phyloP scores from a whole-genome alignment of 2,888 invertebrate genomes.

The Eueremaeus valkanovi region DNA sequence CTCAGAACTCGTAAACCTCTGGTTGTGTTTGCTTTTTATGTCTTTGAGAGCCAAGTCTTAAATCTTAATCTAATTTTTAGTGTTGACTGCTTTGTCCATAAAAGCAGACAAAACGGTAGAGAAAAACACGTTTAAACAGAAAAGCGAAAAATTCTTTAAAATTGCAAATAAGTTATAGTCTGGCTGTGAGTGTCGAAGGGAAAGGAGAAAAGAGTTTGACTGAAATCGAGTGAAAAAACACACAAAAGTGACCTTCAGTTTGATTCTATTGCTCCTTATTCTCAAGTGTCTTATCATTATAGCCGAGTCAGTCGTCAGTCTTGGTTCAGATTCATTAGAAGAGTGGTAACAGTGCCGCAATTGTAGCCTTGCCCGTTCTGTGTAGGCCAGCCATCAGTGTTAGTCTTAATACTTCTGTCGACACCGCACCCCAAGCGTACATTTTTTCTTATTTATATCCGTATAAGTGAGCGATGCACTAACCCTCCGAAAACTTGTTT shows the following conservation, averaged over 20 bases:
- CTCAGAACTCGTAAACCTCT: not conserved
- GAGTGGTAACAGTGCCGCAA: slow-evolving; percentile 3
- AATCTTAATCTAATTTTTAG: slow-evolving; percentile 3
- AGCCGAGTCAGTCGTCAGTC: not conserved
- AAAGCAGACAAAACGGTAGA: not conserved
- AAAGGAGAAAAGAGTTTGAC: not conserved
- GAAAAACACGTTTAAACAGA: not conserved
- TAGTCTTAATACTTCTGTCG: slow-evolving; percentile 27
- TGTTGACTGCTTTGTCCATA: slow-evolving; percentile 24
- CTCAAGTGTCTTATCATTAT: slow-evolving; percentile 12
- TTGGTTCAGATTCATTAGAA: slow-evolving; percentile 9
- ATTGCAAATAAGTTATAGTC: not conserved
- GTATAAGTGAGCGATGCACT: slow-evolving; percentile 1
- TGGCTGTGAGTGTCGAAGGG: not conserved
- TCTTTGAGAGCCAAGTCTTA: not conserved
- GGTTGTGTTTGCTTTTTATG: slow-evolving; percentile 9
- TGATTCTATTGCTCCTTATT: not conserved
- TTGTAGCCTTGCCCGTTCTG: slow-evolving; percentile 1
- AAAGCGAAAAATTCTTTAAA: not conserved
- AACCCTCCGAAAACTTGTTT: slow-evolving; percentile 2
- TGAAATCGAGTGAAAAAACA: not conserved
- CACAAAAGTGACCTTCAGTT: not conserved
- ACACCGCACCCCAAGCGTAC: slow-evolving; percentile 23
- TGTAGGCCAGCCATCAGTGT: slow-evolving; percentile 11
- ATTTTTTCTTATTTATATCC: slow-evolving; percentile 26